A percentile compares a stretch with the other conserved stretches of the same genome.
These are phyloP conservation scores for Dasyprocta punctata DNA, from an alignment of 2,113 vertebrate genomes.

Conservation along the genomic window DNA sequence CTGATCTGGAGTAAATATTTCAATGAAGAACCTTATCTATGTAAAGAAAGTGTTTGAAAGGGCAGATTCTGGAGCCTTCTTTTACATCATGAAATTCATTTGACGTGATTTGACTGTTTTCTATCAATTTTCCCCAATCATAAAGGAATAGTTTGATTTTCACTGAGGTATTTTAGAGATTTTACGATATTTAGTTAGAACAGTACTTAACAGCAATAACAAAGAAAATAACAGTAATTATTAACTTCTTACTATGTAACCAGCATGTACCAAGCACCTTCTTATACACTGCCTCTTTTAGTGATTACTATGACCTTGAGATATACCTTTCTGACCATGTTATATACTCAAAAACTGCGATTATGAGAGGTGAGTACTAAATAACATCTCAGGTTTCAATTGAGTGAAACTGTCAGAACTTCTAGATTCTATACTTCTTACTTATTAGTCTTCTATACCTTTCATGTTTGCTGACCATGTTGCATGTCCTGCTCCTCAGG, in stretches of 20 bases:
- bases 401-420: not conserved
- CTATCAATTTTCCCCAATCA: not conserved
- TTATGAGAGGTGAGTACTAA: not conserved
- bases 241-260: not conserved
- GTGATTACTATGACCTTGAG: not conserved
- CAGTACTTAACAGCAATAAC: not conserved
- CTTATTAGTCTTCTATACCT: not conserved
- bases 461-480: not conserved
- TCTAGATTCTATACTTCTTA: not conserved
- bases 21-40: not conserved
- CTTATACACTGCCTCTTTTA: not conserved
- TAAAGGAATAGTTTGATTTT: not conserved
- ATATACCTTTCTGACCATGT: not conserved
- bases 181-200: constrained; percentile 16
- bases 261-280: not conserved
- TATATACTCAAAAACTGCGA: not conserved
- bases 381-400: not conserved
- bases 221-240: not conserved
- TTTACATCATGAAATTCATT: not conserved
- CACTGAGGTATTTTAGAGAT: not conserved
- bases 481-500: not conserved
- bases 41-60: not conserved
- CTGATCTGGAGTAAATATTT: not conserved
- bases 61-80: not conserved
- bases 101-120: not conserved